Evolutionary conservation across 1,140 invertebrate genomes (phyloP), one percentile per base, ranked within the genome.

Genomic region (Atopsyche davidsoni): DNA sequence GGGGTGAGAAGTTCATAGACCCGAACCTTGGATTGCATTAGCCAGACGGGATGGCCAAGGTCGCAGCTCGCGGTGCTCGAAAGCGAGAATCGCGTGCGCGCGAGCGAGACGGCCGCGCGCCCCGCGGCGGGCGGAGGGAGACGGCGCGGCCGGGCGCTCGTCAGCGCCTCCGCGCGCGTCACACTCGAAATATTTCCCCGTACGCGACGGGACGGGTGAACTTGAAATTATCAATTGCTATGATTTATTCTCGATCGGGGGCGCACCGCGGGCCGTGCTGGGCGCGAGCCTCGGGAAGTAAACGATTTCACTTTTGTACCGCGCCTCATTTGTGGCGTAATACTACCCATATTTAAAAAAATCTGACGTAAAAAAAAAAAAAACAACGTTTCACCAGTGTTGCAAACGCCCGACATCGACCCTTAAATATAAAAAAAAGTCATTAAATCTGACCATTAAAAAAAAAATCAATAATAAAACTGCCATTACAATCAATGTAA

Each of bases 11-110:
- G 70, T 73, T 73, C 71, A 69, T 69, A 73, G 69, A 73, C 70
- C 70, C 61, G 70, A 73, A 73, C 70, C 70, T 72, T 73, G 70
- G 65, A 67, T 66, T 66, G 64, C 68, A 63, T 66, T 59, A 68
- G 68, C 43, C 41, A 51, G 53, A 50, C 50, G 41, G 41, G 51
- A 50, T 51, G 69, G 71, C 69, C 71, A 72, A 72, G 69, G 71
- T 72, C 71, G 68, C 65, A 66, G 46, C 40, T 49, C 46, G 35
- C 14, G 38, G 46, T 43, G 34, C 41, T 49, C 53, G 53, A 55
- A 55, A 55, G 53, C 53, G 53, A 55, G 42, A 50, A 50, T 49
- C 34, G 53, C 46, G 47, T 35, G 32, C 41, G 25, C 40, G 38
- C 48, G 39, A 24, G 28, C 25, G 23, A 16, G 38, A 18, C 22